Percentiles rank a stretch among this genome's conserved stretches.
These are phyloP conservation scores for Notamacropus eugenii DNA, from an alignment of 2,797 vertebrate species.

Conservation along the genomic window DNA sequence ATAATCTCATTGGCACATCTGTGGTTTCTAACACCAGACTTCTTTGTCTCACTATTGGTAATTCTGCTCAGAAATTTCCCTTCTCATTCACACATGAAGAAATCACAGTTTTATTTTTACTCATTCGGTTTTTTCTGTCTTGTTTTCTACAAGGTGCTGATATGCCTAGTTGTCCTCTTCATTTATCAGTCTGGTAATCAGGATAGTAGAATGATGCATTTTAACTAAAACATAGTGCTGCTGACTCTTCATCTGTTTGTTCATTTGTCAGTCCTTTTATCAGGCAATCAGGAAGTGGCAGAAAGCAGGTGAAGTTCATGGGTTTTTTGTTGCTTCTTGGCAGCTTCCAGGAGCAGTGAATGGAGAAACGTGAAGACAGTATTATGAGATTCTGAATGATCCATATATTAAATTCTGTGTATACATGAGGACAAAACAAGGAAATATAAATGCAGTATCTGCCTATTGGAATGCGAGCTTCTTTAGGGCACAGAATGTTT, in stretches of 20 bases:
- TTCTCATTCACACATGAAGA: slow-evolving; percentile 2
- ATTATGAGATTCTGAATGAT: slow-evolving; percentile 27
- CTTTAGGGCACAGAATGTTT: background rate
- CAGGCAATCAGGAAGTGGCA: slow-evolving; percentile 36
- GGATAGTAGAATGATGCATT: background rate
- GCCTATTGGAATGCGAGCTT: background rate
- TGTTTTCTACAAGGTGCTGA: slow-evolving; percentile 2
- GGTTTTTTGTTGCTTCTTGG: slow-evolving; percentile 28
- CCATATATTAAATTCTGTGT: slow-evolving; percentile 19
- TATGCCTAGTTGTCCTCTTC: background rate
- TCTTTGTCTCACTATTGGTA: background rate
- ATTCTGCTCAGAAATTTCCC: background rate
- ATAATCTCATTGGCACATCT: background rate
- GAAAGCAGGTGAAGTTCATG: slow-evolving; percentile 31
- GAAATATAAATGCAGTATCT: background rate
- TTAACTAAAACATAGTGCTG: slow-evolving; percentile 47
- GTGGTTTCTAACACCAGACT: background rate
- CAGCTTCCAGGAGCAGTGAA: background rate
- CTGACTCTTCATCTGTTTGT: slow-evolving; percentile 55
- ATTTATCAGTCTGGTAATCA: slow-evolving; percentile 28
- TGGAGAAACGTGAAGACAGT: slow-evolving; percentile 40
- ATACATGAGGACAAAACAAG: slow-evolving; percentile 12
- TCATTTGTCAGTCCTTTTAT: slow-evolving; percentile 58
- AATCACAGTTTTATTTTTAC: background rate
- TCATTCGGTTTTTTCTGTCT: slow-evolving; percentile 25